These are phyloP conservation scores for Crotalus tigris DNA, from an alignment of 2,113 vertebrate genomes.

Conservation along the genomic window DNA sequence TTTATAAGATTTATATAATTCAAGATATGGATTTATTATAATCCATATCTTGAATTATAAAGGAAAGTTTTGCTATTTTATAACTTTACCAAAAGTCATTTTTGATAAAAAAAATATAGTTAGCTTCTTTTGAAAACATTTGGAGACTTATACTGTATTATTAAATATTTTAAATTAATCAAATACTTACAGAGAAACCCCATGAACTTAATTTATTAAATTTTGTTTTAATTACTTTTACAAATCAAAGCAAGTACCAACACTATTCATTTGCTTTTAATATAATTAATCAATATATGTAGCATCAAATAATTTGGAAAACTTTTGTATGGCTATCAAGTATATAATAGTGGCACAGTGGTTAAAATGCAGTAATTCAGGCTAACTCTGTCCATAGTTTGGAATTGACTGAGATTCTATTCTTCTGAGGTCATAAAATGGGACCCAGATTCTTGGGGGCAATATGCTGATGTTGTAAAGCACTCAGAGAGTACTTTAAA, in stretches of 20 bases:
- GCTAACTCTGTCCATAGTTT: background rate
- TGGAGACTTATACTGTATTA: slow-evolving; percentile 13
- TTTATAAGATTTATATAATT: background rate
- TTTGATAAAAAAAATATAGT: slow-evolving; percentile 8
- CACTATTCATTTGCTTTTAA: background rate
- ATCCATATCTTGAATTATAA: background rate
- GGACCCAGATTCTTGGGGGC: background rate
- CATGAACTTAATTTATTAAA: background rate
- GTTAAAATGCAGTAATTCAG: background rate
- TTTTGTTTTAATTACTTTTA: background rate
- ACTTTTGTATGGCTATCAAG: background rate
- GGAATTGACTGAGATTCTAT: background rate
- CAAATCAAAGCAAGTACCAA: background rate
- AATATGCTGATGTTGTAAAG: background rate
- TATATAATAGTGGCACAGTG: background rate
- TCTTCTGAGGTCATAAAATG: background rate
- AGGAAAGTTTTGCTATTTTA: background rate
- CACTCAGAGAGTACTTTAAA: background rate
- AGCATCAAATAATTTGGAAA: background rate
- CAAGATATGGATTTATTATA: no score
- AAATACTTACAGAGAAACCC: slow-evolving; percentile 14
- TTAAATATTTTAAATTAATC: slow-evolving; percentile 11
- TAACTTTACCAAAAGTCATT: slow-evolving; percentile 38
- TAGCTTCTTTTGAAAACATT: slow-evolving; percentile 17
- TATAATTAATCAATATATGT: background rate